phyloP scores from a whole-genome alignment of 1,140 invertebrate species.

The Zaprionus lachaisei region DNA sequence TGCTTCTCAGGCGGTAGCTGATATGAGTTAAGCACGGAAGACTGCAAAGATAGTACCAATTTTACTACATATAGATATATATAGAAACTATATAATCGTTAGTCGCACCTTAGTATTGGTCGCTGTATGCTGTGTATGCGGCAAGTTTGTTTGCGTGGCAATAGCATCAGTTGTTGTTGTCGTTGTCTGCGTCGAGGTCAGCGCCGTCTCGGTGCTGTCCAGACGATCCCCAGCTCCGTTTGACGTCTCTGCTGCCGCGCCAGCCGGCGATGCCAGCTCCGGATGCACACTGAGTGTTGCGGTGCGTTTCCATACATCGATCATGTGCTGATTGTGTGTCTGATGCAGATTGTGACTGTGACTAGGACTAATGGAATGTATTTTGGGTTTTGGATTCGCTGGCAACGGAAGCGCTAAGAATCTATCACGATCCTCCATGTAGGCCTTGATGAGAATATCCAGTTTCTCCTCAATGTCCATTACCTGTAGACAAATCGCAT shows the following conservation, averaged over 20 bases:
- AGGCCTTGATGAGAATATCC: conserved; percentile 96
- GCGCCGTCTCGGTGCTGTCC: conserved; percentile 60
- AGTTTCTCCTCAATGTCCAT: conserved; percentile 97
- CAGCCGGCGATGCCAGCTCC: conserved; percentile 52
- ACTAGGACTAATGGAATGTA: conserved; percentile 84
- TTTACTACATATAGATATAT: not conserved
- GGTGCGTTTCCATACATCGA: conserved; percentile 75
- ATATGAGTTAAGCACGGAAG: conserved; percentile 91
- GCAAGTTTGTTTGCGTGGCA: conserved; percentile 71
- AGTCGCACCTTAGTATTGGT: conserved; percentile 71
- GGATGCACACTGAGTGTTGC: conserved; percentile 85
- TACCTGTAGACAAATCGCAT: conserved; percentile 87
- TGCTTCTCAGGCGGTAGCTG: conserved; percentile 76
- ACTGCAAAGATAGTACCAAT: conserved; percentile 87
- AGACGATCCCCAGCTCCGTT: conserved; percentile 76
- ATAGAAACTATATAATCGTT: not conserved
- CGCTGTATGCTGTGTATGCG: conserved; percentile 73
- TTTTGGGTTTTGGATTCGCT: conserved; percentile 76
- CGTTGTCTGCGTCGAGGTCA: conserved; percentile 65
- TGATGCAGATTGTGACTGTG: conserved; percentile 72
- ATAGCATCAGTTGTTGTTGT: conserved; percentile 73
- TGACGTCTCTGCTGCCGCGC: conserved; percentile 3
- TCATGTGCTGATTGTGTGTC: conserved; percentile 69
- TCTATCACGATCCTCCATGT: conserved; percentile 94
- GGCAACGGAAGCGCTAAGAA: conserved; percentile 86